These are phyloP conservation scores for Characodon lateralis DNA, from an alignment of 2,797 vertebrate species.

Conservation along the genomic window DNA sequence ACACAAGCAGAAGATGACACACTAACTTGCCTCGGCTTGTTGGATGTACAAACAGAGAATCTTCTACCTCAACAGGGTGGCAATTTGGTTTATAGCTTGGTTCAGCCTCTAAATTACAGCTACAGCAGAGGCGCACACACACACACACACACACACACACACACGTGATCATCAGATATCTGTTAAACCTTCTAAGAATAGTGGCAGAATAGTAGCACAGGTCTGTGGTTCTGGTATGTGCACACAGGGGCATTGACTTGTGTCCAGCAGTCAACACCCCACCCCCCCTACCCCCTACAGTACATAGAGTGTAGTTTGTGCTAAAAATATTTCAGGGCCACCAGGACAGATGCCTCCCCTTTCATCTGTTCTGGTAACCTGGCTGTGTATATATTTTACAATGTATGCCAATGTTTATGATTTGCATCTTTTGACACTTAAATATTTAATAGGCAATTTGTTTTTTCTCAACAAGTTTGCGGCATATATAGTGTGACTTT, in stretches of 20 bases:
- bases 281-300: constrained; percentile 16
- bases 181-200: constrained; percentile 30
- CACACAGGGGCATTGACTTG: constrained; percentile 49
- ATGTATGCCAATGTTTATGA: constrained; percentile 29
- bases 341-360: constrained; percentile 53
- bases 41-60: constrained; percentile 16
- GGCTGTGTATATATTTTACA: constrained; percentile 60
- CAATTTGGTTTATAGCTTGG: constrained; percentile 40
- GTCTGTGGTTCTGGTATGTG: constrained; percentile 65
- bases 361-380: constrained; percentile 72
- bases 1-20: constrained; percentile 22
- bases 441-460: background rate
- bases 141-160: background rate
- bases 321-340: constrained; percentile 76
- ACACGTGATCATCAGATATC: background rate
- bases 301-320: constrained; percentile 63
- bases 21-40: constrained; percentile 61
- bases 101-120: constrained; percentile 37
- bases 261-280: constrained; percentile 31
- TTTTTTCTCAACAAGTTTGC: background rate
- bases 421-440: background rate
- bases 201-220: constrained; percentile 50
- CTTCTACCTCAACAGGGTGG: constrained; percentile 35
- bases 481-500: background rate
- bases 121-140: background rate